These are phyloP conservation scores for Crotophaga sulcirostris DNA, from an alignment of 2,113 vertebrate species.

Conservation along the genomic window DNA sequence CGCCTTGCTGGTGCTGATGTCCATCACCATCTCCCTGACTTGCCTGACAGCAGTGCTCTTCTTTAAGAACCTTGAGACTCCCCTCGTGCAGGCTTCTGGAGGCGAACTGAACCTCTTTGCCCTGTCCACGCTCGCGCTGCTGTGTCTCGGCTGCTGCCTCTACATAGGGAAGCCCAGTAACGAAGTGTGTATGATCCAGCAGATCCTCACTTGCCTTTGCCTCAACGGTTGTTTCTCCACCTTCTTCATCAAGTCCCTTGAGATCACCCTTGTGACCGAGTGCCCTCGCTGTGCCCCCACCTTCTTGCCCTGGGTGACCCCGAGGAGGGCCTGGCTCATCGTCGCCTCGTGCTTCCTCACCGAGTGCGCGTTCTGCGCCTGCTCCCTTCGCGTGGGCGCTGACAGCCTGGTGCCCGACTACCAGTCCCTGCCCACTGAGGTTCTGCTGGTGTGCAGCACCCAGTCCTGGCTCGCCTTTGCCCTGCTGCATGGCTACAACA, in stretches of 20 bases:
- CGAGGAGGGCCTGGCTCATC: constrained; percentile 30
- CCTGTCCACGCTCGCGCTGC: constrained; percentile 71
- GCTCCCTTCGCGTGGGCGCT: background rate
- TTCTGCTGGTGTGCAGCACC: constrained; percentile 77
- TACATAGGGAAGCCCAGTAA: constrained; percentile 76
- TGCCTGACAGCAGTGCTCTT: constrained; percentile 66
- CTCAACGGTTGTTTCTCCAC: constrained; percentile 80
- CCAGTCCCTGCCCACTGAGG: constrained; percentile 50
- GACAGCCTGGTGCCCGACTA: background rate
- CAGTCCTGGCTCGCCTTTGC: constrained; percentile 71
- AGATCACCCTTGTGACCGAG: constrained; percentile 37
- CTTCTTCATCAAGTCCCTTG: constrained; percentile 77
- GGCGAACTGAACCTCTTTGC: constrained; percentile 70
- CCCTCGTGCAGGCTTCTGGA: constrained; percentile 74
- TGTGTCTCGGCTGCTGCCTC: constrained; percentile 75
- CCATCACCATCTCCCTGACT: constrained; percentile 44
- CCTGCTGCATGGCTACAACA: constrained; percentile 75
- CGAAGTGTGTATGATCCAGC: constrained; percentile 71
- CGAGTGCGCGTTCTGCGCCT: background rate
- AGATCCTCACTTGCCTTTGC: constrained; percentile 72
- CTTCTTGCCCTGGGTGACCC: background rate
- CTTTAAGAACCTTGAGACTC: constrained; percentile 56
- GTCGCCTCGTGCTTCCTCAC: background rate
- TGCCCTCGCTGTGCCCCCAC: background rate
- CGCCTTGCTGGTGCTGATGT: constrained; percentile 35